phyloP scores from a whole-genome alignment of 2,797 vertebrate genomes.

The Crypturellus tataupa region DNA sequence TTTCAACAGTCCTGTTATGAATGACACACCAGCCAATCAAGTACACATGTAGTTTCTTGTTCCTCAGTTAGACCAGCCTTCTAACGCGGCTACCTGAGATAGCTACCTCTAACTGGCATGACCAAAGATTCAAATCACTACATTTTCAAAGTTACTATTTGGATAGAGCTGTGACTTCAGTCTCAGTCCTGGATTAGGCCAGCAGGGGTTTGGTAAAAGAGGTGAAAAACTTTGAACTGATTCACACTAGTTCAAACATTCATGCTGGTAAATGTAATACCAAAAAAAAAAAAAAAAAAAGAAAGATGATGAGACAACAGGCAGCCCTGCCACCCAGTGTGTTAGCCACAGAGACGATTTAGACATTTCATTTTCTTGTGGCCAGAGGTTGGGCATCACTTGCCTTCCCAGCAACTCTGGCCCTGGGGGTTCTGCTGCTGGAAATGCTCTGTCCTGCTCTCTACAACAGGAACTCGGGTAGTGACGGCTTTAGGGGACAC shows the following conservation, averaged over 20 bases:
- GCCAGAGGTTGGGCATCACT: not conserved
- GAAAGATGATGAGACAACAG: not conserved
- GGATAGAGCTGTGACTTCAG: not conserved
- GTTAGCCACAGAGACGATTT: not conserved
- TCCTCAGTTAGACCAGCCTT: not conserved
- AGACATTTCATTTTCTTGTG: not conserved
- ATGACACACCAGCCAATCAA: not conserved
- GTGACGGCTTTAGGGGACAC: accelerated
- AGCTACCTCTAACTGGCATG: not conserved
- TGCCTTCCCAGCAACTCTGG: not conserved
- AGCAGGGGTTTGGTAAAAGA: not conserved
- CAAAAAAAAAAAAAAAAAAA: not conserved
- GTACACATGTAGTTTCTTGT: not conserved
- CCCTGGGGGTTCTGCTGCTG: not conserved
- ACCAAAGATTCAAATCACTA: not conserved
- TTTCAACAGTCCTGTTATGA: not conserved
- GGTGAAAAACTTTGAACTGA: not conserved
- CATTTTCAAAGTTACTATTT: not conserved
- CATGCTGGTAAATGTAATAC: not conserved
- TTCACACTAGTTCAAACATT: not conserved
- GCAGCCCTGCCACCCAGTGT: not conserved
- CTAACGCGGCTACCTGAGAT: not conserved
- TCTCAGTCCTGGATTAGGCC: not conserved
- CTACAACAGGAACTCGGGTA: not conserved
- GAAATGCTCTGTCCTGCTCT: not conserved